These are phyloP conservation scores for Drosophila auraria DNA, from an alignment of 1,140 invertebrate species.

Conservation along the genomic window DNA sequence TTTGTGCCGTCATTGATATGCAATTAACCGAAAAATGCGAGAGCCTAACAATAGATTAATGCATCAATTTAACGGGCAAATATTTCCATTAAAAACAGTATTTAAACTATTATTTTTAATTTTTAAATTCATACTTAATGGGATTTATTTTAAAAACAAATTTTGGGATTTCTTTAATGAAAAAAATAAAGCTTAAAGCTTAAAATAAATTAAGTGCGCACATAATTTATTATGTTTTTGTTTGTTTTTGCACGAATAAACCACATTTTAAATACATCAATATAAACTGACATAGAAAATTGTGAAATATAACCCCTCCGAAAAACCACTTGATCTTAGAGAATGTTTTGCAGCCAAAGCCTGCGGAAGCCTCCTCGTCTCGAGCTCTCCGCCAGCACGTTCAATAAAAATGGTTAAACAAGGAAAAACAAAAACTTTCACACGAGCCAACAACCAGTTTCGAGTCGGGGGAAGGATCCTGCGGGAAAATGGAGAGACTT, in stretches of 20 bases:
- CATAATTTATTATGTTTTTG: too few species aligned
- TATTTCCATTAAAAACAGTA: too few species aligned
- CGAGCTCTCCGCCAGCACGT: conserved; percentile 20
- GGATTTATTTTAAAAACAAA: background rate
- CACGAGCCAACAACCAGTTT: conserved; percentile 35
- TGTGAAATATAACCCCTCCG: background rate
- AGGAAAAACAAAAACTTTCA: conserved; percentile 45
- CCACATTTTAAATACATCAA: background rate
- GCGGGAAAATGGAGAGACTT: conserved; percentile 16
- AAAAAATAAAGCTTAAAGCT: background rate
- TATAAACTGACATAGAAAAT: background rate
- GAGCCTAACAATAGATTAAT: background rate
- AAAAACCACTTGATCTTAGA: conserved; percentile 29
- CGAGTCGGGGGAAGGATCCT: background rate
- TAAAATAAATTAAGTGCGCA: background rate
- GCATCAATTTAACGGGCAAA: too few species aligned
- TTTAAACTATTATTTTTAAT: too few species aligned
- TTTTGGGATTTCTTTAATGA: background rate
- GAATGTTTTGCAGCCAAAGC: conserved; percentile 33
- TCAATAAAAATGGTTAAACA: conserved; percentile 42
- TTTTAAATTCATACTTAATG: background rate
- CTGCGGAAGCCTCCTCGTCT: conserved; percentile 25
- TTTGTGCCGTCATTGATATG: background rate
- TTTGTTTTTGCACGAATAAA: background rate
- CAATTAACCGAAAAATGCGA: background rate